Evolutionary conservation across 2,888 invertebrate species (phyloP).

Genomic region (Julus scanicus): DNA sequence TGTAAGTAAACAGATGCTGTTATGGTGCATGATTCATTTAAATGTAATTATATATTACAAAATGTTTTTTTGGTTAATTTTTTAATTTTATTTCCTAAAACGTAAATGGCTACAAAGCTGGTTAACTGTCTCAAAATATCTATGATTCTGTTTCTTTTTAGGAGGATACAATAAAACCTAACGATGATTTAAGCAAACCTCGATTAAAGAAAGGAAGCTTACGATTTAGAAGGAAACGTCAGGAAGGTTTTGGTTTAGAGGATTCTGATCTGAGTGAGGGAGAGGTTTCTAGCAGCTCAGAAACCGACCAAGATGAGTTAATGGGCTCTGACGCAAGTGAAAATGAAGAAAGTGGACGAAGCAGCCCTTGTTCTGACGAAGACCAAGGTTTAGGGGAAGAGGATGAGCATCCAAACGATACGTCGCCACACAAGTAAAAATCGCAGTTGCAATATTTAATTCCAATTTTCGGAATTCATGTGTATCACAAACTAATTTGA

Average conservation of each 20-base stretch:
- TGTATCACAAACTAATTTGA: not conserved
- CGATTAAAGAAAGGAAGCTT: conserved; percentile 9
- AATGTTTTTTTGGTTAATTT: too few species aligned
- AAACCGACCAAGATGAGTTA: not conserved
- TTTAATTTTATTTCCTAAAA: too few species aligned
- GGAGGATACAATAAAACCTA: not conserved
- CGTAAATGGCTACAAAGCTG: too few species aligned
- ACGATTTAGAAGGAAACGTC: conserved; percentile 5
- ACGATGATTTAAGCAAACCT: not conserved
- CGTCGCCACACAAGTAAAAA: not conserved
- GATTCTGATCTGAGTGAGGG: conserved; percentile 55
- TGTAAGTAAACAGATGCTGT: conserved; percentile 50
- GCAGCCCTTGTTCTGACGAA: not conserved
- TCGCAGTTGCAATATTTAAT: not conserved
- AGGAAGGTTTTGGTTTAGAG: conserved; percentile 5
- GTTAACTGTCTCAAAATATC: too few species aligned
- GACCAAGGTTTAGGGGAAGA: conserved; percentile 32
- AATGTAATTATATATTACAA: too few species aligned
- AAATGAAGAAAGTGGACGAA: conserved; percentile 15
- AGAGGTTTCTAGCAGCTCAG: conserved; percentile 26
- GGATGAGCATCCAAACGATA: conserved; percentile 46
- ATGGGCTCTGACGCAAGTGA: conserved; percentile 51
- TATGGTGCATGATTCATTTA: too few species aligned
- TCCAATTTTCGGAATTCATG: not conserved
- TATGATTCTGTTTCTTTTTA: not conserved